phyloP scores from a whole-genome alignment of 2,888 invertebrate genomes.

The Euspilapteryx auroguttella region DNA sequence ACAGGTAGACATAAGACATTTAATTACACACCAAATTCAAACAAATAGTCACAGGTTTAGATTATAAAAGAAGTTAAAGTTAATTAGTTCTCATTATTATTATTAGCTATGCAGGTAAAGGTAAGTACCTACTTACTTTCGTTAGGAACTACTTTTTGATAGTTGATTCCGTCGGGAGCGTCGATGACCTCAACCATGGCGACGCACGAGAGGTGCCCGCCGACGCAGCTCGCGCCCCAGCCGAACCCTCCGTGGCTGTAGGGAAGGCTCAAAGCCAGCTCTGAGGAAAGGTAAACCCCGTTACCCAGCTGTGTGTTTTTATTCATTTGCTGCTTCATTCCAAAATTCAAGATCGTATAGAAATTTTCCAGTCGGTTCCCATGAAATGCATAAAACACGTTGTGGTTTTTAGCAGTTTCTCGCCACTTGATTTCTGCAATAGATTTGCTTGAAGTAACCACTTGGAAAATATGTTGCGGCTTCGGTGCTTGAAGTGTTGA shows the following conservation, averaged over 20 bases:
- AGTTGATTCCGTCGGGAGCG: slow-evolving; percentile 65
- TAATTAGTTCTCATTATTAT: too few species aligned
- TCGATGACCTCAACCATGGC: slow-evolving; percentile 81
- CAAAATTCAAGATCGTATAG: slow-evolving; percentile 77
- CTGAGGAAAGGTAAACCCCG: slow-evolving; percentile 76
- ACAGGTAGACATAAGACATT: too few species aligned
- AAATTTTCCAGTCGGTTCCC: slow-evolving; percentile 82
- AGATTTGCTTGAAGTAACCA: slow-evolving; percentile 56
- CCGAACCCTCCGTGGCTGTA: slow-evolving; percentile 74
- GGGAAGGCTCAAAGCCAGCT: slow-evolving; percentile 70
- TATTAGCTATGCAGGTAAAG: too few species aligned
- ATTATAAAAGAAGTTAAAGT: too few species aligned
- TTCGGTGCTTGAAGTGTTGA: slow-evolving; percentile 34
- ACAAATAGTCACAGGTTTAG: too few species aligned
- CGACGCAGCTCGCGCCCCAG: slow-evolving; percentile 77
- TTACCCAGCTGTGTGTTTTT: slow-evolving; percentile 51
- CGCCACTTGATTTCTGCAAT: slow-evolving; percentile 63
- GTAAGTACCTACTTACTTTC: too few species aligned
- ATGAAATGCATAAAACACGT: slow-evolving; percentile 73
- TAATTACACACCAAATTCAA: too few species aligned
- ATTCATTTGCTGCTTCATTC: slow-evolving; percentile 72
- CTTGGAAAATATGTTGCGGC: slow-evolving; percentile 73
- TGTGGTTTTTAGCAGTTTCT: slow-evolving; percentile 51
- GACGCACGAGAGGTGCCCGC: slow-evolving; percentile 74
- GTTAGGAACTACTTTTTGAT: too few species aligned